Conservation (phyloP, 2,113 vertebrate genomes). For the Myotis lucifugus region DNA sequence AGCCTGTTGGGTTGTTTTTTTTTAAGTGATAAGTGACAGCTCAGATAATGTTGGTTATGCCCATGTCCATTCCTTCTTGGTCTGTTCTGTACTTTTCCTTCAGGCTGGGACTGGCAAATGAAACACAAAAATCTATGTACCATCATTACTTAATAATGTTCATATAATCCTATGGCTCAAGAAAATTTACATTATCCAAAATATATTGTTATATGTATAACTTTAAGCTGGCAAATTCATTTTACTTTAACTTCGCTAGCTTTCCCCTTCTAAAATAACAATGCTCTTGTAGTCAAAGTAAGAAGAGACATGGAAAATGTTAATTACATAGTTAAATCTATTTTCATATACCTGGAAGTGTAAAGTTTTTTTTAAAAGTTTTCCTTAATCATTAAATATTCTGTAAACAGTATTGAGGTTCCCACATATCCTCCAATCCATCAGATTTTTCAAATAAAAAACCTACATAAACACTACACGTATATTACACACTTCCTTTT, state of each 20-base stretch:
- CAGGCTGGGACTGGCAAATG: neutral
- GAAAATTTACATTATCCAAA: conserved; percentile 28
- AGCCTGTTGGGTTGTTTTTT: neutral
- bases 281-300: conserved; percentile 49
- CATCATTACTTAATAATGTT: neutral
- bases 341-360: neutral
- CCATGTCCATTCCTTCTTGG: neutral
- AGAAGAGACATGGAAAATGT: neutral
- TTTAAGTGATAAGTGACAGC: neutral
- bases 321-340: neutral
- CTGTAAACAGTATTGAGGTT: conserved; percentile 31
- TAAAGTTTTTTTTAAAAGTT: conserved; percentile 52
- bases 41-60: neutral
- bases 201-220: neutral
- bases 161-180: neutral
- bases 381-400: neutral
- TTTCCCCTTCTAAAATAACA: conserved; percentile 49
- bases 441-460: conserved; percentile 45
- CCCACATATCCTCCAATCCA: conserved; percentile 52
- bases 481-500: conserved; percentile 50
- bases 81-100: neutral
- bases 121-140: neutral
- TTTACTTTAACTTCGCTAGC: conserved; percentile 31
- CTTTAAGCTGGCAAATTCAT: conserved; percentile 20
- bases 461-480: conserved; percentile 14